Percentiles rank a stretch among this genome's conserved stretches.
Conservation (phyloP, 1,140 invertebrate species). For the Pogonus chalceus region DNA sequence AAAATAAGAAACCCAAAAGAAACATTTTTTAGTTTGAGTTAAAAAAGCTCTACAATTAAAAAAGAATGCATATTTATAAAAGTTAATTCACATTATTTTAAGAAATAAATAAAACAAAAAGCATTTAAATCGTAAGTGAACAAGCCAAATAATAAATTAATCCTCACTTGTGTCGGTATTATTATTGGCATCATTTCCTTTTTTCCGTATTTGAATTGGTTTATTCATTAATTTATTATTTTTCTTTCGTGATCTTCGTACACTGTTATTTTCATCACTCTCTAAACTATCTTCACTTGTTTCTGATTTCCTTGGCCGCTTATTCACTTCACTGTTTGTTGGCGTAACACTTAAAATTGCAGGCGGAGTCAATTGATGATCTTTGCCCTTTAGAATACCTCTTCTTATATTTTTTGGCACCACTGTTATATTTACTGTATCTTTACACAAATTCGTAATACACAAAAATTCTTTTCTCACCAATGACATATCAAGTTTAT, state of each 20-base stretch:
- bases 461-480: constrained; percentile 43
- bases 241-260: constrained; percentile 14
- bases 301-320: constrained; percentile 7
- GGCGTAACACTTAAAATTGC: not conserved
- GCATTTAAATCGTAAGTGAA: no score
- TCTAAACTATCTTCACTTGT: constrained; percentile 12
- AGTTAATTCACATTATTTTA: constrained; percentile 15
- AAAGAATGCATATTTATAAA: constrained; percentile 11
- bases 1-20: no score
- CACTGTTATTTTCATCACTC: constrained; percentile 19
- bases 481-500: constrained; percentile 51
- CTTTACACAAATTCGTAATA: constrained; percentile 31
- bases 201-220: constrained; percentile 1
- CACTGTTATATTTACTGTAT: constrained; percentile 19
- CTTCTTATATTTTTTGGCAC: not conserved
- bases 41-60: constrained; percentile 10
- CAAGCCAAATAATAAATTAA: no score
- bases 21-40: no score
- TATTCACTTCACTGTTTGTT: constrained; percentile 7
- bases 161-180: no score
- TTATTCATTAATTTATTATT: not conserved
- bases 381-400: not conserved
- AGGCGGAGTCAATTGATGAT: constrained; percentile 7
- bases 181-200: constrained; percentile 22
- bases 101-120: no score